Evolutionary conservation across 2,888 invertebrate genomes (phyloP), one percentile per base, ranked within the genome.

Genomic region (Gastracanthus pulcherrimus): DNA sequence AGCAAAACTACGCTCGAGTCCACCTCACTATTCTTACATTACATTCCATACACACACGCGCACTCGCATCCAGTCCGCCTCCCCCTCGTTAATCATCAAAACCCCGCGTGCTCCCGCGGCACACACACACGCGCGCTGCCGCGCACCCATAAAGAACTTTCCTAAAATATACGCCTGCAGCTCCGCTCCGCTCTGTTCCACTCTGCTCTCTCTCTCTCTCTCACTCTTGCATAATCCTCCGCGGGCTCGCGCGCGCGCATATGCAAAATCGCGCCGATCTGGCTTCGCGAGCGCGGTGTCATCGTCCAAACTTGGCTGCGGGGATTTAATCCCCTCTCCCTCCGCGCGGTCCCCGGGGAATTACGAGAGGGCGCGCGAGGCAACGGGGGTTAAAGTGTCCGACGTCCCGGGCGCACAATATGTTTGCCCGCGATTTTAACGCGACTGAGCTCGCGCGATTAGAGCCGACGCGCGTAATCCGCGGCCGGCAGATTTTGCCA

Each of bases 271-370:
- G 51, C n/a, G 67, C 67, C 58, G 41, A 67, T 67, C 41, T 38
- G 67, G 75, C 48, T 75, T 23, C 58, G 69, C n/a, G n/a, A n/a
- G n/a, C n/a, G n/a, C 60, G 45, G 67, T 69, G 69, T 76, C 76
- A 69, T 76, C 76, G 67, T 58, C 66, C 41, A 71, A 78, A 78
- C 51, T 78, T 78, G 36, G 76, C 60, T 55, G 51, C 48, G 5
- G 72, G 72, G 72, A 74, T 74, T 79, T 79, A 74, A 79, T 79
- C 79, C n/a, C n/a, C n/a, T n/a, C n/a, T n/a, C n/a, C n/a, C 79
- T 41, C 23, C 51, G 34, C 41, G 38, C 16, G 1, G 55, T 51
- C 51, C 19, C 2, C 55, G 2, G 23, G 55, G 64, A 64, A 64
- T 64, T 64, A 64, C 64, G 55, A 55, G n/a, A n/a, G n/a, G n/a